A percentile compares a stretch with the other conserved stretches of the same genome.
Evolutionary conservation across 2,888 invertebrate species (phyloP).

Genomic region (Uropetala carovei): DNA sequence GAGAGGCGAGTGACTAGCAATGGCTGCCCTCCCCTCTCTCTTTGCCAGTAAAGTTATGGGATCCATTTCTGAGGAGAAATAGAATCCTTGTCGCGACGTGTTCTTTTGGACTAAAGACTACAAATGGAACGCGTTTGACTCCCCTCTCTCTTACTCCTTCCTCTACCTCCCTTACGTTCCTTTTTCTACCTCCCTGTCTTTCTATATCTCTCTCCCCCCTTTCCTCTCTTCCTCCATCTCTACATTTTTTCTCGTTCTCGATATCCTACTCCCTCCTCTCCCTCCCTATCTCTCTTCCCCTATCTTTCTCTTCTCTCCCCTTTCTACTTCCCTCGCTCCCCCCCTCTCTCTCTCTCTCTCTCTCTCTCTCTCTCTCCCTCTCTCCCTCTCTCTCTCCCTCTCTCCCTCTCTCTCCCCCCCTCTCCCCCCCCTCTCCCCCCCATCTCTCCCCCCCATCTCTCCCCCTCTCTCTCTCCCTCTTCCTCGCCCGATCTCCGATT

Average conservation of each 20-base stretch:
- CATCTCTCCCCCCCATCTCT: constrained; percentile 19
- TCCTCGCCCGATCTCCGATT: too few species aligned
- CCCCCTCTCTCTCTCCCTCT: background rate
- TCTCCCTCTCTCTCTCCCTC: background rate
- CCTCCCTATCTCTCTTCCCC: too few species aligned
- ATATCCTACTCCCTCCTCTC: too few species aligned
- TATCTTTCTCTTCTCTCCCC: too few species aligned
- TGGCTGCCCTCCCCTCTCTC: background rate
- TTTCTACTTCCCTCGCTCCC: background rate
- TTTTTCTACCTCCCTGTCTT: too few species aligned
- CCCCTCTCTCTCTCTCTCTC: too few species aligned
- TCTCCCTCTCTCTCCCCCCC: background rate
- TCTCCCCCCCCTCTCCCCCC: background rate
- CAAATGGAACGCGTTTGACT: background rate
- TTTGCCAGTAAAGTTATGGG: background rate
- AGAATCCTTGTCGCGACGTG: background rate
- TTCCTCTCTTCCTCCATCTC: too few species aligned
- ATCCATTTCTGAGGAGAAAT: background rate
- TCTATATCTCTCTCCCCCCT: too few species aligned
- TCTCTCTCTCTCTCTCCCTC: background rate
- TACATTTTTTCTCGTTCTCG: too few species aligned
- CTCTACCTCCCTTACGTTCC: background rate
- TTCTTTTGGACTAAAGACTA: background rate
- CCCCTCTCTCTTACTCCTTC: background rate
- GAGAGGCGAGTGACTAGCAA: background rate